Percentiles rank a stretch among this genome's conserved stretches.
phyloP scores from a whole-genome alignment of 2,797 vertebrate genomes.

The Pogoniulus pusillus region DNA sequence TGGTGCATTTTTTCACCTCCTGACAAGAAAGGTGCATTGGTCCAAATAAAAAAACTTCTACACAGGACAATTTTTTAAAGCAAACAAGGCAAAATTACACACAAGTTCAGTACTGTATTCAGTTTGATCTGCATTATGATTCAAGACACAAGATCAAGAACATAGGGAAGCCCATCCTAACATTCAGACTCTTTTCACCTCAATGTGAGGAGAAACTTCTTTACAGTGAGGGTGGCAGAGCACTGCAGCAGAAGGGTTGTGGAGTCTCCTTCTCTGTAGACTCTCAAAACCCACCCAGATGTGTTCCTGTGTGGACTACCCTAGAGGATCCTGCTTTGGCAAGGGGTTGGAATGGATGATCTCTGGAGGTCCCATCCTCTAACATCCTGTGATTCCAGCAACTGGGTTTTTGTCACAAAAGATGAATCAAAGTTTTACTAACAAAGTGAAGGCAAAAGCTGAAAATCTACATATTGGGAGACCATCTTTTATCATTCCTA shows the following conservation, averaged over 20 bases:
- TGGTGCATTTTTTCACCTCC: neutral
- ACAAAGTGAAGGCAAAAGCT: neutral
- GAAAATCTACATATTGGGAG: neutral
- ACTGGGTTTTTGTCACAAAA: neutral
- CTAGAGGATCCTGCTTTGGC: no score
- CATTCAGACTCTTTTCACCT: neutral
- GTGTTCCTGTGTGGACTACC: no score
- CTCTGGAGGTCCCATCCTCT: no score
- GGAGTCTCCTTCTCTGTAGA: no score
- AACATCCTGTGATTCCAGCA: neutral
- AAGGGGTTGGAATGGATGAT: no score
- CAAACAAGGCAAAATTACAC: neutral
- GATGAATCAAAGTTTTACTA: neutral
- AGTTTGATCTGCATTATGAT: neutral
- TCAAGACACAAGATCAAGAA: neutral
- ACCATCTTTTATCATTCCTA: neutral
- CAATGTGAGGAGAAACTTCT: no score
- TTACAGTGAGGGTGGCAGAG: no score
- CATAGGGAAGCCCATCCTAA: neutral
- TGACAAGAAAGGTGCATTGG: neutral
- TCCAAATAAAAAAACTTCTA: neutral
- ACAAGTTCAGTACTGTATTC: neutral
- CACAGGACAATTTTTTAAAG: neutral
- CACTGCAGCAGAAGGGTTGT: no score
- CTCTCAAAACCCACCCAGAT: no score